A percentile compares a stretch with the other conserved stretches of the same genome.
Evolutionary conservation across 2,888 invertebrate genomes (phyloP).

Genomic region (Nysson spinosus): DNA sequence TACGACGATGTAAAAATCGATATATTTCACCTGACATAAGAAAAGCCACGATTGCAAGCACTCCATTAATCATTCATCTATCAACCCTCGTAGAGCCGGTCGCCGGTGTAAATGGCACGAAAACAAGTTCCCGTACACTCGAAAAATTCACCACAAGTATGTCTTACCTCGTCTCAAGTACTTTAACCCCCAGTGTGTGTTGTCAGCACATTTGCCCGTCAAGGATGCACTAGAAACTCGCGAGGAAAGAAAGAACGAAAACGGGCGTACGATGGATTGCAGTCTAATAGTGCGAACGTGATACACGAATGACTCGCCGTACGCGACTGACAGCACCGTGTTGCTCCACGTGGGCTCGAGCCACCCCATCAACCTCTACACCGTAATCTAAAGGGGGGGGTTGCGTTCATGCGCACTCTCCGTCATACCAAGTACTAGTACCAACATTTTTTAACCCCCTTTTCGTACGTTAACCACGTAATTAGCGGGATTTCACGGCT

Average conservation of each 20-base stretch:
- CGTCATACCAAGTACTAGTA: conserved; percentile 37
- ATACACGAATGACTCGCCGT: conserved; percentile 68
- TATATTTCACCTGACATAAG: too few species aligned
- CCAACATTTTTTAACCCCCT: conserved; percentile 28
- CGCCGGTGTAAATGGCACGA: not conserved
- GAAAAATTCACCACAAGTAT: not conserved
- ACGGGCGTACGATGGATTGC: not conserved
- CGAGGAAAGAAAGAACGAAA: conserved; percentile 2
- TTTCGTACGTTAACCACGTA: conserved; percentile 46
- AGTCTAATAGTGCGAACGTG: conserved; percentile 40
- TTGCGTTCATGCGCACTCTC: conserved; percentile 54
- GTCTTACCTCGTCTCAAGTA: conserved; percentile 24
- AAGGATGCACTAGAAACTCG: conserved; percentile 30
- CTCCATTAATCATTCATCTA: not conserved
- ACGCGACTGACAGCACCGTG: conserved; percentile 74
- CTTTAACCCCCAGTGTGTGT: not conserved
- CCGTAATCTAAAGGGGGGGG: conserved; percentile 38
- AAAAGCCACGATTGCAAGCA: too few species aligned
- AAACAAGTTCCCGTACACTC: not conserved
- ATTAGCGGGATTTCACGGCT: conserved; percentile 45
- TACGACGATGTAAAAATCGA: too few species aligned
- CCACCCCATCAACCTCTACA: conserved; percentile 59
- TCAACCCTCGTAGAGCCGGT: too few species aligned
- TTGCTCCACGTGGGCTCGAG: conserved; percentile 72
- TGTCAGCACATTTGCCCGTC: too few species aligned